Evolutionary conservation across 2,113 vertebrate species (phyloP), one percentile per base, ranked within the genome.

Genomic region (Eubucco bourcierii): DNA sequence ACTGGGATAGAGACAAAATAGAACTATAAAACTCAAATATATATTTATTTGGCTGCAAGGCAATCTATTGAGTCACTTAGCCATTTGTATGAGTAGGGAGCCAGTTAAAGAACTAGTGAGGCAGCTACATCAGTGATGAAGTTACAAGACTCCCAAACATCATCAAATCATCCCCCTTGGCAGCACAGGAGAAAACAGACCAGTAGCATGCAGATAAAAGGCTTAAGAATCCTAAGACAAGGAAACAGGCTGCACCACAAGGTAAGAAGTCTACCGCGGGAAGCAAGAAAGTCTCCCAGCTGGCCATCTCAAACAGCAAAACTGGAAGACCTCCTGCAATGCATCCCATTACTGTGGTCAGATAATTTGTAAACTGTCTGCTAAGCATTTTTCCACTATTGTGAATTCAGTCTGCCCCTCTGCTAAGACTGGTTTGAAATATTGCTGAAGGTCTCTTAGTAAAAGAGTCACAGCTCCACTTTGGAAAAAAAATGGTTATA

Each of bases 361-460:
- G 27, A 41, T 67, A 71, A 60, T 56, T 15, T 44, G 21, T 63
- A 66, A 81, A 29, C 24, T 19, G 11, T 37, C 53, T 84, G 24
- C 46, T 21, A 88, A 63, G 20, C 19, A 9, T 56, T 75, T 82
- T 65, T 67, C 74, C 61, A 14, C 50, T 59, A 29, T 16, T 83
- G 9, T 64, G 41, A 70, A 39, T 18, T 29, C 58, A 46, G 7
- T 16, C 18, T 58, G 71, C 7, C 6, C 7, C 7, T 44, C 44
- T 39, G 7, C 16, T 12, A 44, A 52, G 24, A 63, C 0, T 1
- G 0, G 6, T 31, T 33, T 9, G 9, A 83, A 76, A 82, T 74
- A 31, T 21, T 77, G 39, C 27, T n/a, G 31, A 34, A 6, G 8
- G 13, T 89, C 10, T 34, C 64, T 24, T 37, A 14, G 25, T 2